Percentiles rank a stretch among this genome's conserved stretches.
These are phyloP conservation scores for Perdita meconis DNA, from an alignment of 2,888 invertebrate genomes.

Conservation along the genomic window DNA sequence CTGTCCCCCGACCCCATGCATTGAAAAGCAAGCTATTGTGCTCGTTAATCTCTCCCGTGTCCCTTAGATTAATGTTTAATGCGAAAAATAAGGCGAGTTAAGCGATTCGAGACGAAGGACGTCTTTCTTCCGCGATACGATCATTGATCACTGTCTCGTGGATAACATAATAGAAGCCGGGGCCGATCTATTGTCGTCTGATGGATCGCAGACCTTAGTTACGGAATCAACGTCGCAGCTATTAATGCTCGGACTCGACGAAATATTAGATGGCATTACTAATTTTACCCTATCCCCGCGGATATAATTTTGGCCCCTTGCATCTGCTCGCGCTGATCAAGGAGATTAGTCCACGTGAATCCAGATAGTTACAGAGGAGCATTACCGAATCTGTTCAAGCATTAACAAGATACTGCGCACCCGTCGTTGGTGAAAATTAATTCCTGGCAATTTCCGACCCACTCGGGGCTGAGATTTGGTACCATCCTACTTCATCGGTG, in stretches of 20 bases:
- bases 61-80: conserved; percentile 14
- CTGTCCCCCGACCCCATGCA: neutral
- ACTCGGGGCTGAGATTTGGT: conserved; percentile 16
- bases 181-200: conserved; percentile 34
- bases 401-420: conserved; percentile 33
- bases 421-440: conserved; percentile 38
- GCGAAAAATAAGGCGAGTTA: conserved; percentile 13
- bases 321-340: conserved; percentile 40
- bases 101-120: conserved; percentile 7
- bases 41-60: conserved; percentile 16
- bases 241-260: conserved; percentile 18
- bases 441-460: conserved; percentile 27
- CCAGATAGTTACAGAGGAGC: conserved; percentile 26
- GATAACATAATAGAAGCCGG: conserved; percentile 34
- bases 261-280: conserved; percentile 16
- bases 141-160: conserved; percentile 48
- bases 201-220: conserved; percentile 27
- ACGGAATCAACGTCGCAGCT: conserved; percentile 7
- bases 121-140: conserved; percentile 11
- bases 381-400: conserved; percentile 41
- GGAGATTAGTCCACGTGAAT: conserved; percentile 34
- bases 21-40: neutral
- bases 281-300: conserved; percentile 30
- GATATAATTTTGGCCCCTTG: conserved; percentile 29
- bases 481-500: neutral